Conservation (phyloP, 2,113 vertebrate species). For the Crotophaga sulcirostris region DNA sequence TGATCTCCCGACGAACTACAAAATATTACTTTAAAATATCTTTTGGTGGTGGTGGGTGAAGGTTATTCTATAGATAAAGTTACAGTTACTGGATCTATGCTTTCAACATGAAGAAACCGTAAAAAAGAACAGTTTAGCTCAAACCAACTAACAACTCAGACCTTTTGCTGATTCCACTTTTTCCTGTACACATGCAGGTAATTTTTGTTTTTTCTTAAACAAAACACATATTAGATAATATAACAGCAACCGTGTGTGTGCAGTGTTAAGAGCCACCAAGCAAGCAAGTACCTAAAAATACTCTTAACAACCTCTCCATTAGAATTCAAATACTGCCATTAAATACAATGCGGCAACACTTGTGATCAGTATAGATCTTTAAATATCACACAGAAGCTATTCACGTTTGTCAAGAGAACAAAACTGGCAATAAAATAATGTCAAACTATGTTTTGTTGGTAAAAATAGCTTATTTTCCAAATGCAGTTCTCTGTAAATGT, state of each 20-base stretch:
- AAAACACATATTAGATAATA: not conserved
- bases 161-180: not conserved
- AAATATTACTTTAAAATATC: not conserved
- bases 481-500: not conserved
- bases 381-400: constrained; percentile 6
- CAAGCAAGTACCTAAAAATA: not conserved
- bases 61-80: not conserved
- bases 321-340: not conserved
- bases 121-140: not conserved
- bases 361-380: not conserved
- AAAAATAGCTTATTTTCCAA: constrained; percentile 38
- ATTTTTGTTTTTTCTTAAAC: not conserved
- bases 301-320: not conserved
- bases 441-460: not conserved
- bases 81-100: not conserved
- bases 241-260: not conserved
- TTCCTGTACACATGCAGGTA: not conserved
- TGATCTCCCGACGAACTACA: not conserved
- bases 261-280: not conserved
- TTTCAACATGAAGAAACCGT: not conserved
- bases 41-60: not conserved
- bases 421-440: constrained; percentile 7
- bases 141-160: not conserved
- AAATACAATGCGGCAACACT: not conserved
- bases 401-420: not conserved